phyloP scores from a whole-genome alignment of 2,113 vertebrate genomes.

The Cyprinodon tularosa region DNA sequence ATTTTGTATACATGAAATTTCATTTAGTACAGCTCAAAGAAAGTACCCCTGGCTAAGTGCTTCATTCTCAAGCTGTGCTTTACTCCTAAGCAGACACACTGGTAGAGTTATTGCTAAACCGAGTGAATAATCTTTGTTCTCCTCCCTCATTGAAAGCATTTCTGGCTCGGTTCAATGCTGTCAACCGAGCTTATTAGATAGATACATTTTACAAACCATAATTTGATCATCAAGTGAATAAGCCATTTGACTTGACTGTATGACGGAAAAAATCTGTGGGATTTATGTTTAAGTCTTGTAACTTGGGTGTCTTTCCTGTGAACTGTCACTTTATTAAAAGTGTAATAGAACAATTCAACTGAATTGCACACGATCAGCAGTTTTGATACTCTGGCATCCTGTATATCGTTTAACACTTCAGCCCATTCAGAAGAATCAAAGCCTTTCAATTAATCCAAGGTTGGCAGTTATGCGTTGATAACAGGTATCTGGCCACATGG shows the following conservation, averaged over 20 bases:
- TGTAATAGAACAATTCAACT: no score
- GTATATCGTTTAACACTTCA: conserved; percentile 12
- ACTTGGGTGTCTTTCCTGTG: not conserved
- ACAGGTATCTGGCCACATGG: conserved; percentile 20
- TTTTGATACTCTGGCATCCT: not conserved
- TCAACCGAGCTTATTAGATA: not conserved
- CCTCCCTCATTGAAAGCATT: no score
- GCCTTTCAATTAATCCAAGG: conserved; percentile 2
- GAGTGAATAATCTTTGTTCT: not conserved
- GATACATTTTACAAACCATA: not conserved
- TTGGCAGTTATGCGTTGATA: conserved; percentile 7
- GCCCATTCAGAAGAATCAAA: not conserved
- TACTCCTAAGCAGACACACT: not conserved
- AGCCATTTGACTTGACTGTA: not conserved
- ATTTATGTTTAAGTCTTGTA: not conserved
- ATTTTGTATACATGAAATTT: no score
- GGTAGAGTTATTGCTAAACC: not conserved
- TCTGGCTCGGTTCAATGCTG: not conserved
- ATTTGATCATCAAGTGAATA: not conserved
- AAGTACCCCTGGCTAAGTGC: not conserved
- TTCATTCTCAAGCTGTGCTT: not conserved
- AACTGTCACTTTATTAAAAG: no score
- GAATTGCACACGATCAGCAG: conserved; percentile 11
- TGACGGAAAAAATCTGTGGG: not conserved
- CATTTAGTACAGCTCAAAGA: not conserved